These are phyloP conservation scores for Panthera leo DNA, from an alignment of 2,113 vertebrate species.

Conservation along the genomic window DNA sequence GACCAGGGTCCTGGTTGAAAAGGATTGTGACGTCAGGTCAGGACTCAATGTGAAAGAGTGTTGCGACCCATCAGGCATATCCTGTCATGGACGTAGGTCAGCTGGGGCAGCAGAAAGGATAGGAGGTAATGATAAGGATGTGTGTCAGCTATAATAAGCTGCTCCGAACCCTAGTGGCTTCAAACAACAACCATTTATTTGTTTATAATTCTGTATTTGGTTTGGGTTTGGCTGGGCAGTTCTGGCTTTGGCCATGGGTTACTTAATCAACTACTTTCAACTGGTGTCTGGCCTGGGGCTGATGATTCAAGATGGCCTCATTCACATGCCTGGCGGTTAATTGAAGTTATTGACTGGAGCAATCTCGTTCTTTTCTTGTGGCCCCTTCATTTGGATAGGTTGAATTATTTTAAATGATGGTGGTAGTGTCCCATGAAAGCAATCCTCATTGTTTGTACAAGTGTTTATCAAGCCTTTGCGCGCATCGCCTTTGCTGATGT, in stretches of 20 bases:
- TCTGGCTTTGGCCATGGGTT: not conserved
- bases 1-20: not conserved
- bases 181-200: not conserved
- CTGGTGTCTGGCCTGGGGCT: not conserved
- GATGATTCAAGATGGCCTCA: not conserved
- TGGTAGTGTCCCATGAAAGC: not conserved
- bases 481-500: not conserved
- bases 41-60: not conserved
- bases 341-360: not conserved
- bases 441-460: not conserved
- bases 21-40: not conserved
- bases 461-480: not conserved
- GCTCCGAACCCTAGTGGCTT: not conserved
- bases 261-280: not conserved
- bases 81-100: no score
- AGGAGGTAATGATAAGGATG: rapidly evolving
- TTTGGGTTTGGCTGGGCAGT: not conserved
- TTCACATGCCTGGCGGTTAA: not conserved
- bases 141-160: not conserved
- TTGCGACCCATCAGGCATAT: rapidly evolving
- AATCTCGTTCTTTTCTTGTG: not conserved
- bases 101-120: rapidly evolving
- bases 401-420: not conserved
- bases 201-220: not conserved
- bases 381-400: not conserved